These are phyloP conservation scores for Stercorarius parasiticus DNA, from an alignment of 2,113 vertebrate species.

Conservation along the genomic window DNA sequence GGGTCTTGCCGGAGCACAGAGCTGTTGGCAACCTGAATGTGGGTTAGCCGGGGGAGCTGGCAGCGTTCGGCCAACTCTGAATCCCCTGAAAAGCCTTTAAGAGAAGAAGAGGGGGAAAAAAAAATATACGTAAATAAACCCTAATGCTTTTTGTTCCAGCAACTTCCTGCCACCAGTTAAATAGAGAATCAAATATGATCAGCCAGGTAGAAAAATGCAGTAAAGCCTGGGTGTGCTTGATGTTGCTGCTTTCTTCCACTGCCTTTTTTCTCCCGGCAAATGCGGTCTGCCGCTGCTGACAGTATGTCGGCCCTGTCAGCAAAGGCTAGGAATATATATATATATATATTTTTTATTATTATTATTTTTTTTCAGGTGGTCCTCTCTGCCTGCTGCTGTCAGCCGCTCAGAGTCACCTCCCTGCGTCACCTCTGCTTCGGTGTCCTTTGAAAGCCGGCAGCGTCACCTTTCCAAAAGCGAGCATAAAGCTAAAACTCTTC, in stretches of 20 bases:
- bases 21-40: not conserved
- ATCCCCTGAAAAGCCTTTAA: not conserved
- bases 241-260: not conserved
- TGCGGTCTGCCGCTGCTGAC: fast-evolving
- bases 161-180: not conserved
- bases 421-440: fast-evolving
- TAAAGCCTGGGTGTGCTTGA: not conserved
- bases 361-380: not conserved
- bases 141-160: not conserved
- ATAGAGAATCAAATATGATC: not conserved
- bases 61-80: not conserved
- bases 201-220: not conserved
- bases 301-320: not conserved
- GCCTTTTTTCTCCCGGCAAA: not conserved
- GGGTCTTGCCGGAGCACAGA: not conserved
- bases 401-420: not conserved
- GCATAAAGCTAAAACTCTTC: not conserved
- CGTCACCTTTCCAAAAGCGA: not conserved
- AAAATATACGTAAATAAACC: too few species aligned
- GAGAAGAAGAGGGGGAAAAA: not conserved
- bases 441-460: not conserved
- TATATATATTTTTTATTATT: not conserved
- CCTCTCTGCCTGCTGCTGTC: not conserved
- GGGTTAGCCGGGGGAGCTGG: not conserved
- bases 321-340: not conserved